Evolutionary conservation across 1,140 invertebrate species (phyloP).

Genomic region (Mycetomoellerius zeteki): DNA sequence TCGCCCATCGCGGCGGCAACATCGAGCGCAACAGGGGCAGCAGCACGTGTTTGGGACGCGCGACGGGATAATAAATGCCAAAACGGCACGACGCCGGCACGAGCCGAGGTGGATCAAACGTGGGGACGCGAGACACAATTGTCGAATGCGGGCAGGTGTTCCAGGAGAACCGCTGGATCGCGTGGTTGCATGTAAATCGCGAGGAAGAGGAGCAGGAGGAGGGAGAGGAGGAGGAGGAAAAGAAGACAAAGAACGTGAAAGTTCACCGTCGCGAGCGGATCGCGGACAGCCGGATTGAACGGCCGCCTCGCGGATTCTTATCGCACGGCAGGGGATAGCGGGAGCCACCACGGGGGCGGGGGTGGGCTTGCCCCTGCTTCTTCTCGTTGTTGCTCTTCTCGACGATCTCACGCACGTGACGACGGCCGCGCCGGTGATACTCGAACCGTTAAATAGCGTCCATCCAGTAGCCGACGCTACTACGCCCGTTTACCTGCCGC

Average conservation of each 20-base stretch:
- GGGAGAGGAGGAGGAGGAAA: constrained; percentile 17
- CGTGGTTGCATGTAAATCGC: constrained; percentile 68
- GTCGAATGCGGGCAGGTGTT: constrained; percentile 33
- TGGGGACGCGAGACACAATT: constrained; percentile 58
- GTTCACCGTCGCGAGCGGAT: constrained; percentile 43
- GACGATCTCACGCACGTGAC: constrained; percentile 76
- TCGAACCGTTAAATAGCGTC: constrained; percentile 53
- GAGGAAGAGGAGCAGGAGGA: constrained; percentile 33
- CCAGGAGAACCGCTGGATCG: constrained; percentile 9
- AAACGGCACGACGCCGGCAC: constrained; percentile 56
- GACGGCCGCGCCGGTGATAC: constrained; percentile 71
- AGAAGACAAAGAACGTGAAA: constrained; percentile 27
- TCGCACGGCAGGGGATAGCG: constrained; percentile 80
- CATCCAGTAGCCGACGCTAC: constrained; percentile 61
- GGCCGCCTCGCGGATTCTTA: constrained; percentile 79
- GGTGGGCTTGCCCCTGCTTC: constrained; percentile 83
- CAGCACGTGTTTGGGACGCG: constrained; percentile 38
- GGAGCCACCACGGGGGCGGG: constrained; percentile 83
- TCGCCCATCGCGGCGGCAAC: constrained; percentile 37
- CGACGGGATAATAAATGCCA: constrained; percentile 73
- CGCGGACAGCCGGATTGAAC: constrained; percentile 80
- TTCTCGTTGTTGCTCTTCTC: constrained; percentile 82
- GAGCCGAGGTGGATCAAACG: constrained; percentile 61
- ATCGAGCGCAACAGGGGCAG: constrained; percentile 40
- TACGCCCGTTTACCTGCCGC: constrained; percentile 59